Conservation (phyloP, 2,888 invertebrate species). For the Ornithoptera alexandrae region DNA sequence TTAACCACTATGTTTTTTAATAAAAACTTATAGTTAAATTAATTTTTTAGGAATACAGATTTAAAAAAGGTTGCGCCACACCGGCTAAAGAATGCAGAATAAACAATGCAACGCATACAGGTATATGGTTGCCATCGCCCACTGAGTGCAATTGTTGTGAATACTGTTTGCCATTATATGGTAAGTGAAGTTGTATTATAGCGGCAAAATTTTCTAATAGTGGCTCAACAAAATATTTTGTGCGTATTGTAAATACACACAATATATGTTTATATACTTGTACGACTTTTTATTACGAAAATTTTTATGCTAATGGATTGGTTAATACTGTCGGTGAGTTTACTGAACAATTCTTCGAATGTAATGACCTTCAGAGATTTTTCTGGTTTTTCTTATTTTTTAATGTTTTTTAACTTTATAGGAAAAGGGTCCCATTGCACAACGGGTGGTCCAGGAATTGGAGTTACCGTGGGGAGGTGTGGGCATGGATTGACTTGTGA, state of each 20-base stretch:
- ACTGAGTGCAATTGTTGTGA: constrained; percentile 83
- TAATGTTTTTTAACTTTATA: constrained; percentile 44
- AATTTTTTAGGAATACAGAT: constrained; percentile 38
- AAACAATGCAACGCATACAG: constrained; percentile 80
- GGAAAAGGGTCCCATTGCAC: constrained; percentile 76
- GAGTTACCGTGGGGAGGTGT: constrained; percentile 79
- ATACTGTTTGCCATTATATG: constrained; percentile 78
- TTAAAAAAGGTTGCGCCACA: constrained; percentile 54
- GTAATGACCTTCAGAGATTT: no score
- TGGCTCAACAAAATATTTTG: no score
- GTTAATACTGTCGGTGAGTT: no score
- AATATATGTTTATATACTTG: no score
- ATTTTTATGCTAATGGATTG: no score
- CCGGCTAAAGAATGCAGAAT: constrained; percentile 66
- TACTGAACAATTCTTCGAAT: no score
- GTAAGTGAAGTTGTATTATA: constrained; percentile 51
- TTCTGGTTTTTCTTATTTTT: no score
- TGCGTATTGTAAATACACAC: no score
- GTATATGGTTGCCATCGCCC: constrained; percentile 76
- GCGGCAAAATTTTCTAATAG: no score
- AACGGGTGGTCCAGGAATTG: constrained; percentile 72
- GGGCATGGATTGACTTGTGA: constrained; percentile 79
- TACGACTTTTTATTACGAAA: no score
- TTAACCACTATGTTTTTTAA: background rate
- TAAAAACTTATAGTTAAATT: no score